Conservation (phyloP, 1,140 invertebrate species). For the Musca vetustissima region DNA sequence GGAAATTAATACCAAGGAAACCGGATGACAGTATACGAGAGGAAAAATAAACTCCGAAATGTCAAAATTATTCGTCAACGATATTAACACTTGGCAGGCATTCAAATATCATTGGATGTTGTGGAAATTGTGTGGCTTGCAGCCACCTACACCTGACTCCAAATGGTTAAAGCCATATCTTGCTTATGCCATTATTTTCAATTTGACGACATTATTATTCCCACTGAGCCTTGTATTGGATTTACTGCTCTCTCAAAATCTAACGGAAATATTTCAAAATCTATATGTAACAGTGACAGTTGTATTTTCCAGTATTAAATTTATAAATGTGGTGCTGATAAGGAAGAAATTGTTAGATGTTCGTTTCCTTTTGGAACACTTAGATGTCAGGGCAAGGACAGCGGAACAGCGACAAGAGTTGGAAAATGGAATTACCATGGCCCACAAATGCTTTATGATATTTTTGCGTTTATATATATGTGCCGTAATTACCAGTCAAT, state of each 20-base stretch:
- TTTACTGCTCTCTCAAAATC: slow-evolving; percentile 20
- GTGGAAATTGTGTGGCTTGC: slow-evolving; percentile 32
- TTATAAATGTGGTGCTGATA: slow-evolving; percentile 22
- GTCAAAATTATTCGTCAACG: too few relatives aligned
- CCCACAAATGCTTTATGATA: neutral
- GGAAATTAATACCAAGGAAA: too few relatives aligned
- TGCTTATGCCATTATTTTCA: slow-evolving; percentile 24
- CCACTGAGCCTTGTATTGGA: neutral
- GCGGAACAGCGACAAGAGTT: slow-evolving; percentile 17
- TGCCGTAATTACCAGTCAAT: too few relatives aligned
- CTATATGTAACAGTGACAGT: slow-evolving; percentile 29
- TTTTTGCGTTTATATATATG: neutral
- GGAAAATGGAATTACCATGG: slow-evolving; percentile 7
- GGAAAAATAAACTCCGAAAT: too few relatives aligned
- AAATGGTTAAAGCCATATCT: slow-evolving; percentile 31
- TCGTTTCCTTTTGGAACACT: slow-evolving; percentile 20
- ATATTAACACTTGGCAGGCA: slow-evolving; percentile 30
- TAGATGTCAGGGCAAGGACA: slow-evolving; percentile 31
- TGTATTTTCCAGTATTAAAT: slow-evolving; percentile 31
- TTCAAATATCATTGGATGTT: slow-evolving; percentile 36
- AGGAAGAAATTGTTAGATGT: slow-evolving; percentile 24
- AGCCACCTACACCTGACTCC: slow-evolving; percentile 9
- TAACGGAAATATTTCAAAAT: slow-evolving; percentile 35
- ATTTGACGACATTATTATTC: neutral
- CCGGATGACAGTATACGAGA: too few relatives aligned